Base-by-base conservation (phyloP, 2,113 vertebrate species). In the Jacana jacana region DNA sequence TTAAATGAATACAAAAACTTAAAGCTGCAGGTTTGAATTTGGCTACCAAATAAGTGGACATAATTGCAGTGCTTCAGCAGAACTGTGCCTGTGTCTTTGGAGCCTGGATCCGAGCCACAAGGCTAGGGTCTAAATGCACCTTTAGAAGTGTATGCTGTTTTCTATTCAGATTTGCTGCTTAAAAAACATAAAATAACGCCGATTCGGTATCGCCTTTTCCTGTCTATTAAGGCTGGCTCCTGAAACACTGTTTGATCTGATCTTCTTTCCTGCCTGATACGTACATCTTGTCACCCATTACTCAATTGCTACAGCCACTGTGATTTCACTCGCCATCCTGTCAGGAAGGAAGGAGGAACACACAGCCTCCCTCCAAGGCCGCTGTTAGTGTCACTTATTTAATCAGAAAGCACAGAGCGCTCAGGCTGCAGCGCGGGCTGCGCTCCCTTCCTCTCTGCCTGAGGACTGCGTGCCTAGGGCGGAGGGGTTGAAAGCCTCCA, bases 291-390 rank as follows among this genome's bases (percentile, higher is more conserved):
- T 86, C 81, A 79, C n/a, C 49, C 44, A 23, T 20, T 92, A 76
- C 86, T 73, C 42, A 6, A 16, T 52, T 90, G 66, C 94, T 93
- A 19, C 63, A 27, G 25, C 30, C 73, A 35, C 76, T 93, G 65
- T 65, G 93, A 93, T 79, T 97, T 88, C 63, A 64, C 55, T 81
- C 78, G 17, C 65, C 93, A 75, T 77, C 89, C 86, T 97, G 90
- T 90, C 91, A 88, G 92, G 95, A 96, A 91, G 89, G 80, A 95
- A 91, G 86, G 89, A 95, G 75, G 87, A 97, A 60, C 87, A 91
- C 83, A 76, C 90, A 84, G 61, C 57, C 81, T 96, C 83, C 73
- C 65, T 94, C 17, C 4, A 94, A 94, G 91, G 91, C 94, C 54
- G 30, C 91, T 88, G 83, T 85, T 96, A 52, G 81, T 94, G 95